Percentiles rank a stretch among this genome's conserved stretches.
Evolutionary conservation across 1,140 invertebrate species (phyloP).

Genomic region (Drosophila pandora): DNA sequence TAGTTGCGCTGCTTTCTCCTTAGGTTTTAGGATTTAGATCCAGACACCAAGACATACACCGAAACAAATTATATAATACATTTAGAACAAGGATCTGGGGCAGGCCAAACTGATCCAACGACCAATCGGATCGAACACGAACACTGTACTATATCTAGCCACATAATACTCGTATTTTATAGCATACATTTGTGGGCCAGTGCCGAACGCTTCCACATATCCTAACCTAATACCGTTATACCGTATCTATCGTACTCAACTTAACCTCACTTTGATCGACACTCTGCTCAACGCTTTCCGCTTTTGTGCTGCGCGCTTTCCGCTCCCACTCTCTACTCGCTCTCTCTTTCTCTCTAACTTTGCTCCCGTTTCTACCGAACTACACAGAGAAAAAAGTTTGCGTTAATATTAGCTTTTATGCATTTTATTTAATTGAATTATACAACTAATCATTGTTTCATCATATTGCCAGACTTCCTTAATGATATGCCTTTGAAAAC

Average conservation of each 20-base stretch:
- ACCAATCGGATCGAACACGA: conserved; percentile 65
- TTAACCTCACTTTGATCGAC: conserved; percentile 62
- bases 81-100: conserved; percentile 26
- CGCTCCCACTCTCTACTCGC: conserved; percentile 31
- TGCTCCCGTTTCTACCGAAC: conserved; percentile 13
- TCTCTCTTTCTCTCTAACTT: conserved; percentile 20
- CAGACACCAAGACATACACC: conserved; percentile 28
- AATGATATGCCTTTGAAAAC: not conserved
- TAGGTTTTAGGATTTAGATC: conserved; percentile 35
- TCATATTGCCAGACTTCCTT: not conserved
- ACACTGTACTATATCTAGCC: conserved; percentile 67
- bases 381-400: conserved; percentile 34
- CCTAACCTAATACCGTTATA: conserved; percentile 32
- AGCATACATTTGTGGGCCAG: conserved; percentile 75
- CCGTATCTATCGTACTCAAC: conserved; percentile 47
- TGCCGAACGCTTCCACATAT: conserved; percentile 43
- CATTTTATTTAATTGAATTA: not conserved
- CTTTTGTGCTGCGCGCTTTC: conserved; percentile 70
- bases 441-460: not conserved
- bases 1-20: conserved; percentile 36
- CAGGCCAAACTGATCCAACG: conserved; percentile 37
- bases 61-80: conserved; percentile 12
- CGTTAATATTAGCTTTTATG: not conserved
- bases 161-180: conserved; percentile 59
- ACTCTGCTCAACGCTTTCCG: conserved; percentile 75